phyloP scores from a whole-genome alignment of 2,888 invertebrate species.

The Caenorhabditis zanzibari region DNA sequence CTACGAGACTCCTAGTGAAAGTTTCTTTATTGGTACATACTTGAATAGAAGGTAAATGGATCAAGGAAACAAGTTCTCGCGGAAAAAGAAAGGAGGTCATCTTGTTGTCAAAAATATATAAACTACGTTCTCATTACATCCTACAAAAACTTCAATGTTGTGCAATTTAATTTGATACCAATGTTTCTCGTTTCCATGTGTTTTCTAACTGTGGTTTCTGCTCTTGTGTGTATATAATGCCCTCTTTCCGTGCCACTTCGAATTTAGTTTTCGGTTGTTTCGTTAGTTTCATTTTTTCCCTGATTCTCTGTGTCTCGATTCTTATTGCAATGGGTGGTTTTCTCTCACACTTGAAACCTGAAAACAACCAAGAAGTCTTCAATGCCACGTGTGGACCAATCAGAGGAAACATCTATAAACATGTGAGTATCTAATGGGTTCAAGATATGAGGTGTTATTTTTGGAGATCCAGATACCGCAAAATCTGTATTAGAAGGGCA shows the following conservation, averaged over 20 bases:
- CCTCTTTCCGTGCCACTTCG: neutral
- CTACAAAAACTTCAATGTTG: neutral
- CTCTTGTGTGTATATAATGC: constrained; percentile 5
- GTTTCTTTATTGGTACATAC: neutral
- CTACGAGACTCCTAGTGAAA: neutral
- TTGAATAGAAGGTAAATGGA: neutral
- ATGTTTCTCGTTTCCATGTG: constrained; percentile 4
- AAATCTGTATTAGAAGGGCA: too few relatives aligned
- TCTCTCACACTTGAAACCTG: constrained; percentile 28
- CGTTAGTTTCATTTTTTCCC: neutral
- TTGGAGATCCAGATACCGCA: too few relatives aligned
- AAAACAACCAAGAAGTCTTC: constrained; percentile 19
- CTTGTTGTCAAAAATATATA: neutral
- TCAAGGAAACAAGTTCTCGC: constrained; percentile 6
- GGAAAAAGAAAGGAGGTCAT: neutral
- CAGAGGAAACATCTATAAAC: constrained; percentile 32
- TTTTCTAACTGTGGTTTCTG: constrained; percentile 8
- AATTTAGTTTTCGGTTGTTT: neutral
- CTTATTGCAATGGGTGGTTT: constrained; percentile 17
- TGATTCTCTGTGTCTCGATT: neutral
- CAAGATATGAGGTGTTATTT: too few relatives aligned
- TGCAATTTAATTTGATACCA: neutral
- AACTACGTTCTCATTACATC: neutral
- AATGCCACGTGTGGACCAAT: constrained; percentile 41
- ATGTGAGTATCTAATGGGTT: constrained; percentile 17